Percentiles rank a stretch among this genome's conserved stretches.
phyloP scores from a whole-genome alignment of 92 coral and sea anemone species.

The Metridium senile region DNA sequence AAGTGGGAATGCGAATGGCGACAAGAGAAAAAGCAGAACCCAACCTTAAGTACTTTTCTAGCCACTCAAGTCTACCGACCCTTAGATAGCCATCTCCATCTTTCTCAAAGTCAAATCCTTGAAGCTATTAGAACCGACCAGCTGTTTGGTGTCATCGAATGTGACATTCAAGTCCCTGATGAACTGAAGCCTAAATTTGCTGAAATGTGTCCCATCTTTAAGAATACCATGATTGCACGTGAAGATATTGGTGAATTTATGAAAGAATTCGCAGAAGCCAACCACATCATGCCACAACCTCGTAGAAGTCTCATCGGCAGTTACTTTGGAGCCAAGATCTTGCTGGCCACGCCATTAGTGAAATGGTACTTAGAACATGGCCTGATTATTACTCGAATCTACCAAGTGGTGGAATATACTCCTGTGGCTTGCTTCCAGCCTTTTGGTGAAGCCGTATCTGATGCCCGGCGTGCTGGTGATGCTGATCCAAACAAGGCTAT shows the following conservation, averaged over 20 bases:
- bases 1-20: constrained; percentile 43
- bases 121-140: constrained; percentile 1
- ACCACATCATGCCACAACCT: constrained; percentile 37
- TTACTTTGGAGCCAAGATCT: constrained; percentile 19
- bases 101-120: constrained; percentile 26
- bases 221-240: constrained; percentile 27
- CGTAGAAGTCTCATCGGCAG: constrained; percentile 32
- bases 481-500: constrained; percentile 25
- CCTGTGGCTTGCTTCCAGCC: constrained; percentile 44
- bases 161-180: constrained; percentile 50
- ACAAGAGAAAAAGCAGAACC: constrained; percentile 8
- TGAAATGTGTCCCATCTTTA: constrained; percentile 46
- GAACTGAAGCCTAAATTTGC: constrained; percentile 23
- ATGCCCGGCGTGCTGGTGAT: constrained; percentile 52
- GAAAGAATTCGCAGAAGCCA: constrained; percentile 16
- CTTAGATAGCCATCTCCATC: constrained; percentile 2
- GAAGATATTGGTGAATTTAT: no score
- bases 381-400: constrained; percentile 25
- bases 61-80: constrained; percentile 24
- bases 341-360: constrained; percentile 50
- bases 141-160: constrained; percentile 48
- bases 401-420: constrained; percentile 42
- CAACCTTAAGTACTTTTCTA: constrained; percentile 4
- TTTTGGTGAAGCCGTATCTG: constrained; percentile 49
- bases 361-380: constrained; percentile 62